Percentiles rank a stretch among this genome's conserved stretches.
These are phyloP conservation scores for Urocynchramus pylzowi DNA, from an alignment of 2,113 vertebrate genomes.

Conservation along the genomic window DNA sequence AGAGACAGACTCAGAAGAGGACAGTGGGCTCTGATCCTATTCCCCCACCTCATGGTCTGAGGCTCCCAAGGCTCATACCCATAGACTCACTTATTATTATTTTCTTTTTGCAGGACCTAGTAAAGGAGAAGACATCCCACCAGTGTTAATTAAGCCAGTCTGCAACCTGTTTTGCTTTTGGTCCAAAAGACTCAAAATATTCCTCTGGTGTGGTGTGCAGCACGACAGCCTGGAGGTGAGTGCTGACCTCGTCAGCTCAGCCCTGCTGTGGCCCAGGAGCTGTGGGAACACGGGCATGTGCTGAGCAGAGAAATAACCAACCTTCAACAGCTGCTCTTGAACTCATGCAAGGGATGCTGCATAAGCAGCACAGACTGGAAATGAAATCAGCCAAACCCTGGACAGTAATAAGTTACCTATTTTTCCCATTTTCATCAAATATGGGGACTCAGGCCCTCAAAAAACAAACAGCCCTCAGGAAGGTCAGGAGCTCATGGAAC, in stretches of 20 bases:
- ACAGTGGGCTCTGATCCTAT: accelerated
- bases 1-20: background rate
- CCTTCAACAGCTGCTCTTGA: accelerated
- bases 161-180: slow-evolving; percentile 81
- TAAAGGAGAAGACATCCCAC: slow-evolving; percentile 71
- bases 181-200: slow-evolving; percentile 70
- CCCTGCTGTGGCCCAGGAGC: background rate
- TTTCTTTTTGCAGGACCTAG: slow-evolving; percentile 63
- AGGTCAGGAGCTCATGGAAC: background rate
- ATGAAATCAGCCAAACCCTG: background rate
- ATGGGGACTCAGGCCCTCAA: accelerated
- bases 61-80: background rate
- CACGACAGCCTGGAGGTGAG: slow-evolving; percentile 66
- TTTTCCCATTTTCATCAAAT: background rate
- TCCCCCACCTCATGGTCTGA: accelerated
- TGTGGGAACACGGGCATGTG: accelerated
- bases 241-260: accelerated
- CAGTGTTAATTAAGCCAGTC: slow-evolving; percentile 76
- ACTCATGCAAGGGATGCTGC: accelerated
- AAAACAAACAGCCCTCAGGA: background rate
- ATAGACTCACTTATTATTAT: accelerated
- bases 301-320: accelerated
- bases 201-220: slow-evolving; percentile 76
- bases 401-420: background rate
- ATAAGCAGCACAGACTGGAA: background rate